Percentiles rank a stretch among this genome's conserved stretches.
Evolutionary conservation across 2,113 vertebrate genomes (phyloP).

Genomic region (Percina caprodes): DNA sequence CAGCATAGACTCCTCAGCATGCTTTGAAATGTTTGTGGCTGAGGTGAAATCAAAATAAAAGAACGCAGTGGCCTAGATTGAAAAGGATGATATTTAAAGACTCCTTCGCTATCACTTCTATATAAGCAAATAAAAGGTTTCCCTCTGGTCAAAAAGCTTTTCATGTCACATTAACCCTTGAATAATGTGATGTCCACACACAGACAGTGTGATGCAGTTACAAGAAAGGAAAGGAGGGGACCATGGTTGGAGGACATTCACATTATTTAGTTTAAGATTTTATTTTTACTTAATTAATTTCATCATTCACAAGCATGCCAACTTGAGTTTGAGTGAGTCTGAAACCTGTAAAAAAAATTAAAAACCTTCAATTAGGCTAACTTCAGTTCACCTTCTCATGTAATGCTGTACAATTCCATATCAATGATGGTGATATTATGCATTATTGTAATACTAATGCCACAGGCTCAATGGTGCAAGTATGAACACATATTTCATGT

Average conservation of each 20-base stretch:
- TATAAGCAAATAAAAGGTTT: background rate
- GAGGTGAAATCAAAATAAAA: background rate
- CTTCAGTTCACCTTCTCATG: background rate
- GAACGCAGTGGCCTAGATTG: background rate
- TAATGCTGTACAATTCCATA: background rate
- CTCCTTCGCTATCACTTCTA: background rate
- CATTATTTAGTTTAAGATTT: background rate
- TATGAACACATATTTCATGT: background rate
- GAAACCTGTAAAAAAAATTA: background rate
- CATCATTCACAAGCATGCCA: background rate
- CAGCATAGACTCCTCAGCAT: too few species aligned
- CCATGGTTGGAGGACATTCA: background rate
- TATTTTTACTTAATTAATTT: background rate
- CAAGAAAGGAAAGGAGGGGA: accelerated
- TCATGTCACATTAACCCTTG: background rate
- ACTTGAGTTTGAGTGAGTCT: background rate
- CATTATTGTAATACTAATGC: background rate
- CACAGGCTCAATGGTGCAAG: background rate
- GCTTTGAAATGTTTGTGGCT: background rate
- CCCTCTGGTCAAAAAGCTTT: conserved; percentile 7
- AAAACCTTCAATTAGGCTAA: too few species aligned
- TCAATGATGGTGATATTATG: background rate
- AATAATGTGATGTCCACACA: conserved; percentile 21
- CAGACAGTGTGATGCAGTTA: background rate
- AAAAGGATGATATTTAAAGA: background rate